Conservation (phyloP, 2,797 vertebrate species). For the Florisuga fusca region DNA sequence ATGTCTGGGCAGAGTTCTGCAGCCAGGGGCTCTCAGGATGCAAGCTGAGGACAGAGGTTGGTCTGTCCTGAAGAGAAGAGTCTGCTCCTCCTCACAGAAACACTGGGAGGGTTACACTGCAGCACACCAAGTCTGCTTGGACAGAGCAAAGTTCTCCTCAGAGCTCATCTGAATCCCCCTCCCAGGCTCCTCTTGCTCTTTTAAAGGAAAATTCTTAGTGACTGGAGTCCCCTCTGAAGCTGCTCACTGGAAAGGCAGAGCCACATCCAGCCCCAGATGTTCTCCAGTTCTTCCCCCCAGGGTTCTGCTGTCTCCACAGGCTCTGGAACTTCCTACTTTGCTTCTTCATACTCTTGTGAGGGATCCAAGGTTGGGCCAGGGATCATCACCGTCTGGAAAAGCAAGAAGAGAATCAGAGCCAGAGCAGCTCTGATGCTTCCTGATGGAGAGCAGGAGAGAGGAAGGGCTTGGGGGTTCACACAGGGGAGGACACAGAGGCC, state of each 20-base stretch:
- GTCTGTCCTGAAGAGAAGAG: background rate
- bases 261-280: background rate
- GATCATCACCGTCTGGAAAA: slow-evolving; percentile 89
- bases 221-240: background rate
- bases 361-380: slow-evolving; percentile 85
- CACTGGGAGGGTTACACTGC: background rate
- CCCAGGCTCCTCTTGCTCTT: background rate
- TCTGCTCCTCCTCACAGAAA: background rate
- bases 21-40: background rate
- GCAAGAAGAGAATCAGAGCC: background rate
- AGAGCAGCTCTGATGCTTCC: background rate
- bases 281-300: background rate
- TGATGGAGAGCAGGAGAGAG: accelerated
- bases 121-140: background rate
- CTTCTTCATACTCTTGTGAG: slow-evolving; percentile 80
- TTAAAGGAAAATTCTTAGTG: background rate
- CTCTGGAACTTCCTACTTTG: slow-evolving; percentile 73
- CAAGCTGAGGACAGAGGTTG: background rate
- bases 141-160: background rate
- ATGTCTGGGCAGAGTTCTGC: background rate
- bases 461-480: background rate
- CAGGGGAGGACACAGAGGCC: accelerated
- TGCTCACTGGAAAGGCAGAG: background rate
- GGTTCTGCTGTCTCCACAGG: slow-evolving; percentile 74
- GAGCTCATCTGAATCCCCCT: background rate